A percentile compares a stretch with the other conserved stretches of the same genome.
phyloP scores from a whole-genome alignment of 2,797 vertebrate species.

The Ciconia nigra region DNA sequence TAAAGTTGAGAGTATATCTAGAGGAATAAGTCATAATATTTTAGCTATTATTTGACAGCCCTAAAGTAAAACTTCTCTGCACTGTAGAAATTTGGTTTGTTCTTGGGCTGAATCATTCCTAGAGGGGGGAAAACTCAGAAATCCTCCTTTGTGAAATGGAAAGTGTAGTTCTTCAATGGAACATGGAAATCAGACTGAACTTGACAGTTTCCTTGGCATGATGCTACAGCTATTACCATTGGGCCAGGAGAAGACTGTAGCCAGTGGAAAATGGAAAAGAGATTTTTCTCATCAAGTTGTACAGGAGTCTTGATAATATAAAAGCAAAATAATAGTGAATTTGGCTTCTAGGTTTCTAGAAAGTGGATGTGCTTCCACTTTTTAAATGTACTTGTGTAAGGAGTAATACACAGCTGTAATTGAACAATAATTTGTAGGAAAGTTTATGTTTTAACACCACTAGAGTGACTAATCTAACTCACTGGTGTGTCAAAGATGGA shows the following conservation, averaged over 20 bases:
- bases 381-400: neutral
- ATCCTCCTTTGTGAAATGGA: conserved; percentile 10
- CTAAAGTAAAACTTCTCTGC: neutral
- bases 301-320: neutral
- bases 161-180: neutral
- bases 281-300: neutral
- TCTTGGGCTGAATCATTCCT: neutral
- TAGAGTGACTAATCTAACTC: neutral
- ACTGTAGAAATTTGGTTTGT: neutral
- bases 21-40: neutral
- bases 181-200: conserved; percentile 2
- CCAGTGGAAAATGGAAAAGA: conserved; percentile 47
- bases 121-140: neutral
- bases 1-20: neutral
- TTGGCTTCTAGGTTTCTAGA: neutral
- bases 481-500: neutral
- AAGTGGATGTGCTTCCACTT: neutral
- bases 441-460: neutral
- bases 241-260: neutral
- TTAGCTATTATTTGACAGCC: neutral
- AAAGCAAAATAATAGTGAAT: neutral
- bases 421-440: neutral
- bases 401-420: neutral
- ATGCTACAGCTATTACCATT: neutral
- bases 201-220: conserved; percentile 5